Conservation (phyloP, 2,113 vertebrate genomes). For the Regulus satrapa region DNA sequence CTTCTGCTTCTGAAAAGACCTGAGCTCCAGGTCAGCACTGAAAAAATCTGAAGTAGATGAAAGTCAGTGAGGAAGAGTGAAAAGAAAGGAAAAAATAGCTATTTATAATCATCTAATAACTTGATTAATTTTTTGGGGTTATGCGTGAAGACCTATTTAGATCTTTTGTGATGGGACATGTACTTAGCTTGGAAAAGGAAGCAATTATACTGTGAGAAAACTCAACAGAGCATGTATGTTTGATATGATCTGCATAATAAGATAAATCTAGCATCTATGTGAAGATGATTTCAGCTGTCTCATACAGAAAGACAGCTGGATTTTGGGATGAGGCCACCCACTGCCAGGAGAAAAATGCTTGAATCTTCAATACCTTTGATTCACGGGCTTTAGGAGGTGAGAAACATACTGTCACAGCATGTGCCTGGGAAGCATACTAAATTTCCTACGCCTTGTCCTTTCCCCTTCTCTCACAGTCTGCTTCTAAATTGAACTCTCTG, state of each 20-base stretch:
- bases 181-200: not conserved
- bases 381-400: conserved; percentile 53
- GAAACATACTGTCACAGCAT: conserved; percentile 46
- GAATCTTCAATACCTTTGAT: conserved; percentile 54
- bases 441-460: conserved; percentile 15
- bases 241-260: conserved; percentile 14
- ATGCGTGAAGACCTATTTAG: not conserved
- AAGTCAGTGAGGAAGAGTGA: not conserved
- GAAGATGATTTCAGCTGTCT: conserved; percentile 9
- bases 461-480: not conserved
- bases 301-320: conserved; percentile 39
- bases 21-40: not conserved
- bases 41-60: not conserved
- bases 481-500: conserved; percentile 41
- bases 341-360: conserved; percentile 39
- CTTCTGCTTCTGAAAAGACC: not conserved
- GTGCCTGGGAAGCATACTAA: conserved; percentile 26
- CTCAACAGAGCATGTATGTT: not conserved
- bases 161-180: not conserved
- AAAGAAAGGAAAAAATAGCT: not conserved
- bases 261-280: not conserved
- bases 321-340: conserved; percentile 24
- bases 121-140: not conserved
- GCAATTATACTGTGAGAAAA: not conserved
- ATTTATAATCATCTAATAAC: not conserved